Conservation (phyloP, 2,797 vertebrate species). For the Alfaro cultratus region DNA sequence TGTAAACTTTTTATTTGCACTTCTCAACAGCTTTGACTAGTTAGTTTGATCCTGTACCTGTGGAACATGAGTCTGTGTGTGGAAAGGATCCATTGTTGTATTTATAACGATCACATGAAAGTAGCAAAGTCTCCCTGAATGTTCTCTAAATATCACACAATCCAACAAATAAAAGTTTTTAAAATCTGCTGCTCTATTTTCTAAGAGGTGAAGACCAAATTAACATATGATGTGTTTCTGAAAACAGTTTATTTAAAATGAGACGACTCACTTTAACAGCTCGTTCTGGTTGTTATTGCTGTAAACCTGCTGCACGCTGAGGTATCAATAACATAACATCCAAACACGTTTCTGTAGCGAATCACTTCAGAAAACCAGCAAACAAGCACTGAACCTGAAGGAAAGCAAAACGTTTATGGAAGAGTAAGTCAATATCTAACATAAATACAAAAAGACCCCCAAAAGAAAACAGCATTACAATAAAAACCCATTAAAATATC, state of each 20-base stretch:
- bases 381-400: neutral
- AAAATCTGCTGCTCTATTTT: neutral
- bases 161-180: constrained; percentile 5
- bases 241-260: constrained; percentile 3
- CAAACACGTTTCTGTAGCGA: neutral
- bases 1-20: neutral
- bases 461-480: neutral
- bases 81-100: constrained; percentile 24
- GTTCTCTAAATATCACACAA: constrained; percentile 48
- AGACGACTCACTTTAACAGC: neutral
- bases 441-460: neutral
- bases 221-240: neutral
- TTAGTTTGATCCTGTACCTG: neutral
- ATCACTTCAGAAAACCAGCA: neutral
- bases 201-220: neutral
- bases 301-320: neutral
- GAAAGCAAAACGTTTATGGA: neutral
- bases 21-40: neutral
- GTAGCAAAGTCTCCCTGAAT: constrained; percentile 21
- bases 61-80: neutral
- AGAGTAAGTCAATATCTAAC: neutral
- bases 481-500: neutral
- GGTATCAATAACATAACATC: neutral
- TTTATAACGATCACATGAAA: constrained; percentile 35
- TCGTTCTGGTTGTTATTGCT: neutral